Evolutionary conservation across 2,113 vertebrate species (phyloP).

Genomic region (Emydocephalus ijimae): DNA sequence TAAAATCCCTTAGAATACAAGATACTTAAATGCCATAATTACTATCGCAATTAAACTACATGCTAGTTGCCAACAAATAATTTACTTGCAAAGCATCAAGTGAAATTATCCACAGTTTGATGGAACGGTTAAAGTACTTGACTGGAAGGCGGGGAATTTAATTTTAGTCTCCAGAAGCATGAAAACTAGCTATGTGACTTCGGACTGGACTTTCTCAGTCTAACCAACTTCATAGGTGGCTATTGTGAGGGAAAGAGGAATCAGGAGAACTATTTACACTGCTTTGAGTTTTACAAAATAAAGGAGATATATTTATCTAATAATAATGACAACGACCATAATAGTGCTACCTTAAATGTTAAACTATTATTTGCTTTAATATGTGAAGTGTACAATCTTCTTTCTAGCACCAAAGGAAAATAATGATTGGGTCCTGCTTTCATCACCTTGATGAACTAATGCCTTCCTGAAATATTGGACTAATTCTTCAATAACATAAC

Average conservation of each 20-base stretch:
- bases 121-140: not conserved
- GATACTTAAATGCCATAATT: not conserved
- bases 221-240: not conserved
- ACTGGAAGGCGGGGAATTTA: not conserved
- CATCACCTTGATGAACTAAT: not conserved
- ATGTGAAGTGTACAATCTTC: not conserved
- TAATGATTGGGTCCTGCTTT: not conserved
- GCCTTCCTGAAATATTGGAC: not conserved
- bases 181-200: not conserved
- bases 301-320: not conserved
- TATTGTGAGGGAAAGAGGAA: not conserved
- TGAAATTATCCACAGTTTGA: not conserved
- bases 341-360: not conserved
- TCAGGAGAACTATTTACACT: not conserved
- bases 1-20: not conserved
- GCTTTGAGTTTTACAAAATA: not conserved
- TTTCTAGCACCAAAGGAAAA: not conserved
- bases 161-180: not conserved
- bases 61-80: not conserved
- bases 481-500: not conserved
- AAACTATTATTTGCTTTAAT: not conserved
- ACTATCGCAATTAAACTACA: not conserved
- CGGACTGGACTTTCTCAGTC: not conserved
- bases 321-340: not conserved
- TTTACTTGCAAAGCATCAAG: not conserved